Conservation (phyloP, 2,113 vertebrate genomes). For the Megaptera novaeangliae region DNA sequence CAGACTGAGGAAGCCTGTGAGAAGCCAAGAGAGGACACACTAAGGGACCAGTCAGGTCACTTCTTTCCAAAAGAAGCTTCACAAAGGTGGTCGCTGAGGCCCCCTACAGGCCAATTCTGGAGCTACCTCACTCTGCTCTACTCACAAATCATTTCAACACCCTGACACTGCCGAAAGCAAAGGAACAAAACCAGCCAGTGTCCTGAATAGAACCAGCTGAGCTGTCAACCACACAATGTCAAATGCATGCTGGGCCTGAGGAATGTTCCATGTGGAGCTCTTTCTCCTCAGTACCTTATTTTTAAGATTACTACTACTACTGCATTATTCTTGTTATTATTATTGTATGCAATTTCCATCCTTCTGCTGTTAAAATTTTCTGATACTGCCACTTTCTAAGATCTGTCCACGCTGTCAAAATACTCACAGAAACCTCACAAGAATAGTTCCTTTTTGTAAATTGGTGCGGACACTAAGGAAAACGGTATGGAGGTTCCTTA, state of each 20-base stretch:
- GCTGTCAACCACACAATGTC: no score
- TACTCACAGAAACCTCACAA: not conserved
- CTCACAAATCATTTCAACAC: not conserved
- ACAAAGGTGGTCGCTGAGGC: rapidly evolving
- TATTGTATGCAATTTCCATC: not conserved
- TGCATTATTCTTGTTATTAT: not conserved
- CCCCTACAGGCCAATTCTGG: no score
- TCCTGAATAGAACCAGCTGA: not conserved
- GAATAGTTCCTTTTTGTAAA: not conserved
- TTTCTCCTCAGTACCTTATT: not conserved
- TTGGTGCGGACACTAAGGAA: rapidly evolving
- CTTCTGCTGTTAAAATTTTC: not conserved
- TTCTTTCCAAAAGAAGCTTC: rapidly evolving
- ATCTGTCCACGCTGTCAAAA: not conserved
- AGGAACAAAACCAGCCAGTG: not conserved
- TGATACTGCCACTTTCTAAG: not conserved
- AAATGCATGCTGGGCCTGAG: rapidly evolving
- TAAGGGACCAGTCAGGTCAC: rapidly evolving
- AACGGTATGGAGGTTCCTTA: not conserved
- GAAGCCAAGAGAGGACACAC: not conserved
- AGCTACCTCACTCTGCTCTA: not conserved
- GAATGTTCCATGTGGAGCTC: not conserved
- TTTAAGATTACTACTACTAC: not conserved
- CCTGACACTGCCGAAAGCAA: no score
- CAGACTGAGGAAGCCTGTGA: not conserved